Evolutionary conservation across 2,888 invertebrate genomes (phyloP), one percentile per base, ranked within the genome.

Genomic region (Tupiocoris notatus): DNA sequence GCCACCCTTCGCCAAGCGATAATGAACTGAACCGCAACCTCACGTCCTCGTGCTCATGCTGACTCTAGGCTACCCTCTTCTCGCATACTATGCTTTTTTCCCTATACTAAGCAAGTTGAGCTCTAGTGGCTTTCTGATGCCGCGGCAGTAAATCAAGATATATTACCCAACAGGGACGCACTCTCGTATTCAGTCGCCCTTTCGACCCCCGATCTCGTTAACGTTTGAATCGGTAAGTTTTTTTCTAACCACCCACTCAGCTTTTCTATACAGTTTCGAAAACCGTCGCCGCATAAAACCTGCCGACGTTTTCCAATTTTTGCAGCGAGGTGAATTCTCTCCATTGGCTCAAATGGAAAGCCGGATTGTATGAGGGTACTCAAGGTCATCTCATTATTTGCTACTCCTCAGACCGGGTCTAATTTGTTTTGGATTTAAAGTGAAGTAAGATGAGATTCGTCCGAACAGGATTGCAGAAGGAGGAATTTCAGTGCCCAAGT

Each of bases 181-280:
- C 24, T 56, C 25, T 61, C 62, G 23, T 62, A 73, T 73, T 73
- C 62, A 73, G 62, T 62, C 18, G 73, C 73, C 63, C 73, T 73
- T 59, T 73, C 73, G 73, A 73, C 73, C 39, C 59, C 16, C 63
- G 73, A 73, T 73, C 73, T 73, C 73, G 73, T 73, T 73, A 73
- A 62, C 73, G 73, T 73, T 73, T 73, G 70, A 70, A 70, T 70
- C 70, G 59, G 70, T 65, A 39, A 39, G 39, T 7, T 39, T 39
- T 39, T 39, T 39, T 39, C 39, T 12, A 39, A 39, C 39, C 39
- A 39, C 39, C 39, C 39, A 39, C 39, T 39, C 39, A 39, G 39
- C 39, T 39, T 39, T 39, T 39, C 39, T 39, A 39, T 39, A 39
- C 39, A 39, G 39, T 39, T 39, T 39, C 39, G 39, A 39, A 39